Conservation (phyloP, 2,888 invertebrate species). For the Cryptosula pallasiana region DNA sequence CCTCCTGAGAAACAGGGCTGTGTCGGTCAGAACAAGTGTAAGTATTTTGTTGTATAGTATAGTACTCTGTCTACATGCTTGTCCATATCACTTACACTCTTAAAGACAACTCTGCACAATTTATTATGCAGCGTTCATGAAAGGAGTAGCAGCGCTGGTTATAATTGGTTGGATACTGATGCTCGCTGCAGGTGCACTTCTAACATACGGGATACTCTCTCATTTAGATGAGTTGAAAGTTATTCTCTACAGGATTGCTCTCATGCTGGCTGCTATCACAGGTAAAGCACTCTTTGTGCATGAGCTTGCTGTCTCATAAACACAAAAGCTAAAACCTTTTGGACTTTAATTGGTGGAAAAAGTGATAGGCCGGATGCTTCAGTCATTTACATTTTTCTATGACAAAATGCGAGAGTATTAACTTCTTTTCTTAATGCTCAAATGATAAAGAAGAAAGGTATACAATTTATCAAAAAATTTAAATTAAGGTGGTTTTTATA, state of each 20-base stretch:
- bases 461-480: too few species aligned
- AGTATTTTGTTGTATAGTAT: not conserved
- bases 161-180: slow-evolving; percentile 10
- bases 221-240: slow-evolving; percentile 20
- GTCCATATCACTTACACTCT: not conserved
- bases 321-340: too few species aligned
- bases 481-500: too few species aligned
- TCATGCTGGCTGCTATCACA: slow-evolving; percentile 5
- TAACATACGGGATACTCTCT: not conserved
- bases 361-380: too few species aligned
- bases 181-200: not conserved
- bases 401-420: too few species aligned
- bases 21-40: slow-evolving; percentile 4
- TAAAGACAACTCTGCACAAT: too few species aligned
- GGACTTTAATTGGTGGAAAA: too few species aligned
- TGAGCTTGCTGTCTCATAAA: too few species aligned
- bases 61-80: not conserved
- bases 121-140: slow-evolving; percentile 19
- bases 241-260: not conserved
- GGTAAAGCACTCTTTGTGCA: too few species aligned
- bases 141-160: slow-evolving; percentile 11
- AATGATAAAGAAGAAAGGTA: too few species aligned
- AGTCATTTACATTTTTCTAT: too few species aligned
- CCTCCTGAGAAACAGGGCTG: not conserved
- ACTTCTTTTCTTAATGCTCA: too few species aligned